These are phyloP conservation scores for Drosophila infuscata DNA, from an alignment of 2,888 invertebrate species.

Conservation along the genomic window DNA sequence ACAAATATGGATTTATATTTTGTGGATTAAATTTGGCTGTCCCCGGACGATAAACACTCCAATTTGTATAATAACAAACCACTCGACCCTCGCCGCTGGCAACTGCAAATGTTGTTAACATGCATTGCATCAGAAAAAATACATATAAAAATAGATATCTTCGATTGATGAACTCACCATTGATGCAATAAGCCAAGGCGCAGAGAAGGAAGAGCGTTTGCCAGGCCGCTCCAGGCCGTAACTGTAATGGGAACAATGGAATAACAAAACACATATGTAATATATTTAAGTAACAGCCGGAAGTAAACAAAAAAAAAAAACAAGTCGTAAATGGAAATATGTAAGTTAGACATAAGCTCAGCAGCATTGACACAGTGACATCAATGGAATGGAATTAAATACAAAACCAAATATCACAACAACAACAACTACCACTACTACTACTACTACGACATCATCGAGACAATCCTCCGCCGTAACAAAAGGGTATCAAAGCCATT, in stretches of 20 bases:
- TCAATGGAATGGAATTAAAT: conserved; percentile 34
- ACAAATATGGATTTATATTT: conserved; percentile 97
- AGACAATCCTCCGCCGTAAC: conserved; percentile 25
- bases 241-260: conserved; percentile 58
- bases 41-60: conserved; percentile 96
- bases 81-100: conserved; percentile 88
- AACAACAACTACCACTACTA: neutral
- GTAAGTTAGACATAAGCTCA: conserved; percentile 23
- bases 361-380: conserved; percentile 76
- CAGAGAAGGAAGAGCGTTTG: conserved; percentile 82
- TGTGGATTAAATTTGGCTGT: conserved; percentile 96
- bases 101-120: conserved; percentile 61
- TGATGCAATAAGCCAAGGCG: conserved; percentile 76
- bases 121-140: neutral
- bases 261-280: neutral
- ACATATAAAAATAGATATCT: neutral
- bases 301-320: conserved; percentile 21
- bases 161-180: conserved; percentile 74
- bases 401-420: neutral
- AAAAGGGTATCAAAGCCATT: conserved; percentile 23
- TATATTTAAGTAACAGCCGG: conserved; percentile 6
- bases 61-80: conserved; percentile 97
- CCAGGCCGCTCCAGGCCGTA: conserved; percentile 84
- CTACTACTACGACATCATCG: neutral
- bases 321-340: neutral